Conservation (phyloP, 1,140 invertebrate genomes). For the Megalonaias nervosa region DNA sequence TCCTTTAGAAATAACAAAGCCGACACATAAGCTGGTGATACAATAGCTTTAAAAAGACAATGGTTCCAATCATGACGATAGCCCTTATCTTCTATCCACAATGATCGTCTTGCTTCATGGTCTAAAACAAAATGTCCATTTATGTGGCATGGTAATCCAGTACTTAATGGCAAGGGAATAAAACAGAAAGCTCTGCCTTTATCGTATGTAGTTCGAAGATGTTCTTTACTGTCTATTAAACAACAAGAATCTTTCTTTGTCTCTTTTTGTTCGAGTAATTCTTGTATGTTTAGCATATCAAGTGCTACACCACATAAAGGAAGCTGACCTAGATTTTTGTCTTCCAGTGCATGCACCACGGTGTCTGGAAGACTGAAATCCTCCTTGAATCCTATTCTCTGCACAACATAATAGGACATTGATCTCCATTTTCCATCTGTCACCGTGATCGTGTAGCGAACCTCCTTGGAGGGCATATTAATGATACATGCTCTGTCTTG, state of each 20-base stretch:
- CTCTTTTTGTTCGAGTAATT: background rate
- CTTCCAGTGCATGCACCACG: slow-evolving; percentile 28
- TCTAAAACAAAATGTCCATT: slow-evolving; percentile 64
- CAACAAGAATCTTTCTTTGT: background rate
- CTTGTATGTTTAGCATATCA: background rate
- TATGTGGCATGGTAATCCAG: slow-evolving; percentile 49
- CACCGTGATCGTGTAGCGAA: slow-evolving; percentile 29
- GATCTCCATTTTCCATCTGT: slow-evolving; percentile 13
- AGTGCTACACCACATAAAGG: slow-evolving; percentile 55
- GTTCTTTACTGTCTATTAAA: background rate
- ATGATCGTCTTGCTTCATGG: slow-evolving; percentile 49
- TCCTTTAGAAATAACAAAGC: slow-evolving; percentile 22
- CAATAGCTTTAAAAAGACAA: slow-evolving; percentile 35
- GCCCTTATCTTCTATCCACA: slow-evolving; percentile 43
- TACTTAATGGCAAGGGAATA: slow-evolving; percentile 52
- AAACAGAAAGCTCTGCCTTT: slow-evolving; percentile 49
- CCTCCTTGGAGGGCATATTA: slow-evolving; percentile 16
- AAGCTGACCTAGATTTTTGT: slow-evolving; percentile 36
- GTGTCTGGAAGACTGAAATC: slow-evolving; percentile 4
- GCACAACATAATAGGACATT: slow-evolving; percentile 40
- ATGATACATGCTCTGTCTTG: background rate
- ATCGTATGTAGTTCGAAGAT: background rate
- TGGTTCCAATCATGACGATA: slow-evolving; percentile 53
- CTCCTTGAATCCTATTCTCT: slow-evolving; percentile 42
- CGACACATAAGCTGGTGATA: slow-evolving; percentile 46